Evolutionary conservation across 2,797 vertebrate genomes (phyloP).

Genomic region (Dallia pectoralis): DNA sequence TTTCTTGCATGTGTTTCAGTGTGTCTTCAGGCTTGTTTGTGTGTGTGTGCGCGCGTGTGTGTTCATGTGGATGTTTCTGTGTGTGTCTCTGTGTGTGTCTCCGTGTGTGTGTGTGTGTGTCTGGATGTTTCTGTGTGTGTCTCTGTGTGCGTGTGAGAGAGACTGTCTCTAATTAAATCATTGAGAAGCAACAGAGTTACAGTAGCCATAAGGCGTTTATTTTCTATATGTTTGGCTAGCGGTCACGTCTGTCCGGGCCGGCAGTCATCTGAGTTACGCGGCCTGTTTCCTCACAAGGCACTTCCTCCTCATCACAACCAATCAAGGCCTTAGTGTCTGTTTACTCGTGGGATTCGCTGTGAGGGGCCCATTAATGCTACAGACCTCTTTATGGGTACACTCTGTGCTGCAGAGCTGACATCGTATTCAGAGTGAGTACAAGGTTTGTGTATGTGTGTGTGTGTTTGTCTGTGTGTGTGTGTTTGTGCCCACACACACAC

Average conservation of each 20-base stretch:
- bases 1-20: too few relatives aligned
- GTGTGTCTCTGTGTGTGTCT: background rate
- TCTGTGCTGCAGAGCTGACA: too few relatives aligned
- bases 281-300: constrained; percentile 63
- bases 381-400: background rate
- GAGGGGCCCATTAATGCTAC: constrained; percentile 27
- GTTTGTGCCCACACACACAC: too few relatives aligned
- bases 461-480: constrained; percentile 6
- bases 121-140: too few relatives aligned
- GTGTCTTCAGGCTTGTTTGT: background rate
- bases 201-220: constrained; percentile 59
- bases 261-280: constrained; percentile 47
- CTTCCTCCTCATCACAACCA: constrained; percentile 64
- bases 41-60: background rate
- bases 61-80: too few relatives aligned
- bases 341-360: constrained; percentile 51
- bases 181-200: constrained; percentile 43
- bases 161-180: constrained; percentile 69
- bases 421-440: background rate
- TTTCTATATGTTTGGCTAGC: constrained; percentile 45
- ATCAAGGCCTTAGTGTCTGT: constrained; percentile 43
- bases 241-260: constrained; percentile 44
- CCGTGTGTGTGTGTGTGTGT: background rate
- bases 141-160: background rate
- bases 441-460: constrained; percentile 13